Evolutionary conservation across 23 tunicate species (phyloP), one percentile per base, ranked within the genome.

Genomic region (Halocynthia roretzi): DNA sequence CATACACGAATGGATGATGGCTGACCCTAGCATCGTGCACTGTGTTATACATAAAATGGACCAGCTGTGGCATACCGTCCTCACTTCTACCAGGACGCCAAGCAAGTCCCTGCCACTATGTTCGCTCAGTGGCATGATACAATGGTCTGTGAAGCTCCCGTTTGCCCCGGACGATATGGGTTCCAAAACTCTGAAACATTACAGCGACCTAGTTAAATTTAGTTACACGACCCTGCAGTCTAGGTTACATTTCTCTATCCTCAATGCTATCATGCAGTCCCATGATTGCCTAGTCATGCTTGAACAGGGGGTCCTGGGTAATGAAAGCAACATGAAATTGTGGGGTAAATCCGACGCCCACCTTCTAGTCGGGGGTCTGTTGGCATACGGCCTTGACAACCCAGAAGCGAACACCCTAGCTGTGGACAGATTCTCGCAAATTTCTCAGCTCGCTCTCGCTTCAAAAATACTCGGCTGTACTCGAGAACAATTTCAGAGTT

Each of bases 401-500:
- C 17, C 63, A 5, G 56, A 54, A 21, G 56, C 55, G 22, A 74
- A 54, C 23, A 74, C 12, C 22, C 70, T 60, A 15, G 82, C 96
- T 5, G 83, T 89, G 8, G 87, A 89, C 60, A 56, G 96, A 51
- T 89, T 89, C 54, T 63, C 96, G 48, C 96, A 89, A 69, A 80
- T 89, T 58, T 66, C 84, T 2, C 96, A 89, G 76, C 57, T 84
- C 5, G 83, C 85, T 7, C 84, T 89, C 85, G 4, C 88, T 10
- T 85, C 73, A 77, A 69, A 87, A 50, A 67, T 89, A 6, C 49
- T 89, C 11, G 84, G 76, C 54, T 81, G 85, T 68, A 71, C 96
- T 12, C 84, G 83, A 84, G 87, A 84, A 73, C 96, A 89, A 63
- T 89, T 89, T 67, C 96, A 89, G 54, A 89, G 96, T 58, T 68